Percentiles rank a stretch among this genome's conserved stretches.
phyloP scores from a whole-genome alignment of 2,888 invertebrate genomes.

The Himalopsyche anomala region DNA sequence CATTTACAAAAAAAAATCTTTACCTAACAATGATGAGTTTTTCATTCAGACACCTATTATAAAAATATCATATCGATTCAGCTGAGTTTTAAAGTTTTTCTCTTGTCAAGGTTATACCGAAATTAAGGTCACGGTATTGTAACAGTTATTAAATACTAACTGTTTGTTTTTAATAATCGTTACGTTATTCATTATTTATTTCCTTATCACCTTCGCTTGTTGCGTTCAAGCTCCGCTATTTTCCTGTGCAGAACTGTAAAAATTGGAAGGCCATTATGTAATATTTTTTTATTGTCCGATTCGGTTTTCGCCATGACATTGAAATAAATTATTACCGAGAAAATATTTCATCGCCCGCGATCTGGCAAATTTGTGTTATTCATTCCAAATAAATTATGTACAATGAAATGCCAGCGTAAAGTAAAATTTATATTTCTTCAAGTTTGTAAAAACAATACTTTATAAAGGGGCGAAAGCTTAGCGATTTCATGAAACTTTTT shows the following conservation, averaged over 20 bases:
- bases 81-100: background rate
- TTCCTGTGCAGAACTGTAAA: background rate
- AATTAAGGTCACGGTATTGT: slow-evolving; percentile 22
- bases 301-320: slow-evolving; percentile 12
- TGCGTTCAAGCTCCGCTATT: slow-evolving; percentile 7
- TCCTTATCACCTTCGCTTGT: background rate
- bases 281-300: slow-evolving; percentile 12
- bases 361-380: too few species aligned
- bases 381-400: too few species aligned
- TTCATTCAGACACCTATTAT: background rate
- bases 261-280: background rate
- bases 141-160: slow-evolving; percentile 17
- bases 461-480: too few species aligned
- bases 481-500: too few species aligned
- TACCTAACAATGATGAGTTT: background rate
- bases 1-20: too few species aligned
- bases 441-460: too few species aligned
- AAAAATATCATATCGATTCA: background rate
- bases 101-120: slow-evolving; percentile 21
- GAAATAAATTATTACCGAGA: background rate
- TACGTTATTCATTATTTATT: background rate
- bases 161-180: background rate
- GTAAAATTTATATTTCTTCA: too few species aligned
- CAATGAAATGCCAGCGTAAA: too few species aligned
- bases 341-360: too few species aligned